Evolutionary conservation across 2,888 invertebrate genomes (phyloP).

Genomic region (Cephus spinipes): DNA sequence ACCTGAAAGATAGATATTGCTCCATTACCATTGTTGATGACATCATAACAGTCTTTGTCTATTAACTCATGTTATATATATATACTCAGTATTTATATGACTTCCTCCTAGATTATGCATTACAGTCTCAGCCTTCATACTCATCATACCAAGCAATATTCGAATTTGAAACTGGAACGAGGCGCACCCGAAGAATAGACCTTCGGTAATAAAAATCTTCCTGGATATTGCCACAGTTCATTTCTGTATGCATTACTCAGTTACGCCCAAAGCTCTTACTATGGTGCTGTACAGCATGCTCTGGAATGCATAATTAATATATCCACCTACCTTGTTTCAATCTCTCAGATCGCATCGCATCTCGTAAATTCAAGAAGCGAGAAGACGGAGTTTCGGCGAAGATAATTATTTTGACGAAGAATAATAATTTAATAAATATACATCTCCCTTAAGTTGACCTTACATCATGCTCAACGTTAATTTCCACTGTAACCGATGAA

Average conservation of each 20-base stretch:
- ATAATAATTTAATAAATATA: neutral
- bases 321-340: constrained; percentile 38
- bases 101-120: neutral
- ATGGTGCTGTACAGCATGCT: neutral
- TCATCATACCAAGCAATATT: neutral
- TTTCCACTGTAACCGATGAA: neutral
- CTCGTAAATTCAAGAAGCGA: constrained; percentile 16
- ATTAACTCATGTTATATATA: neutral
- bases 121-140: neutral
- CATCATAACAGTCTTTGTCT: neutral
- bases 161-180: neutral
- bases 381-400: constrained; percentile 12
- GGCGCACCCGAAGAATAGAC: neutral
- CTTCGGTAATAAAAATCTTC: neutral
- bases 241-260: neutral
- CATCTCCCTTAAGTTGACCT: neutral
- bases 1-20: neutral
- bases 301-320: constrained; percentile 49
- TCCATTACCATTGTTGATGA: too few relatives aligned
- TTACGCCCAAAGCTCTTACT: neutral
- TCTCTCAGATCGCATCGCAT: constrained; percentile 12
- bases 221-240: neutral
- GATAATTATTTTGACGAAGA: neutral
- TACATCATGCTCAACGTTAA: constrained; percentile 5
- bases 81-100: neutral